These are phyloP conservation scores for Tenebrio molitor DNA, from an alignment of 1,140 invertebrate species.

Conservation along the genomic window DNA sequence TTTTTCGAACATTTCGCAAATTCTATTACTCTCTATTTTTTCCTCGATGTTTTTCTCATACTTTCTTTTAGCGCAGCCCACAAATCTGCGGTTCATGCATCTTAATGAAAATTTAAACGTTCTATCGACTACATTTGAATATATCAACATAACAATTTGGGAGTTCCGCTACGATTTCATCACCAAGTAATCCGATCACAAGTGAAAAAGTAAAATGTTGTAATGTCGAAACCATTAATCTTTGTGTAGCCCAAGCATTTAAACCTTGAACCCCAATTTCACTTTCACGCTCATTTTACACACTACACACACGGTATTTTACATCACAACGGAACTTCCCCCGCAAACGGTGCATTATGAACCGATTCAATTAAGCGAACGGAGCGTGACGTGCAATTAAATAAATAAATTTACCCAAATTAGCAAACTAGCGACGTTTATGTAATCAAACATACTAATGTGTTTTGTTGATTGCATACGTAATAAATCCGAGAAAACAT, in stretches of 20 bases:
- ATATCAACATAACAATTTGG: constrained; percentile 8
- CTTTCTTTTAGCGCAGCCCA: not conserved
- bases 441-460: constrained; percentile 17
- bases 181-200: constrained; percentile 11
- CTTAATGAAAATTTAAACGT: constrained; percentile 9
- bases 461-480: constrained; percentile 21
- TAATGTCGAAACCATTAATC: constrained; percentile 27
- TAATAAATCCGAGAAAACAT: not conserved
- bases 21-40: not conserved
- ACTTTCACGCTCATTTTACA: constrained; percentile 27
- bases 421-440: not conserved
- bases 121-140: constrained; percentile 1
- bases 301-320: constrained; percentile 11
- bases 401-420: too few species aligned
- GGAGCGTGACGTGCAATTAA: constrained; percentile 17
- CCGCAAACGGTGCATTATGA: not conserved
- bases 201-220: constrained; percentile 21
- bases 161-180: constrained; percentile 31
- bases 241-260: constrained; percentile 33
- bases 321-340: not conserved
- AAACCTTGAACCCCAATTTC: constrained; percentile 35
- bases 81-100: not conserved
- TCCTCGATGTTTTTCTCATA: not conserved
- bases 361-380: constrained; percentile 15
- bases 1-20: not conserved